These are phyloP conservation scores for Porites rus DNA, from an alignment of 92 coral and sea anemone genomes.

Conservation along the genomic window DNA sequence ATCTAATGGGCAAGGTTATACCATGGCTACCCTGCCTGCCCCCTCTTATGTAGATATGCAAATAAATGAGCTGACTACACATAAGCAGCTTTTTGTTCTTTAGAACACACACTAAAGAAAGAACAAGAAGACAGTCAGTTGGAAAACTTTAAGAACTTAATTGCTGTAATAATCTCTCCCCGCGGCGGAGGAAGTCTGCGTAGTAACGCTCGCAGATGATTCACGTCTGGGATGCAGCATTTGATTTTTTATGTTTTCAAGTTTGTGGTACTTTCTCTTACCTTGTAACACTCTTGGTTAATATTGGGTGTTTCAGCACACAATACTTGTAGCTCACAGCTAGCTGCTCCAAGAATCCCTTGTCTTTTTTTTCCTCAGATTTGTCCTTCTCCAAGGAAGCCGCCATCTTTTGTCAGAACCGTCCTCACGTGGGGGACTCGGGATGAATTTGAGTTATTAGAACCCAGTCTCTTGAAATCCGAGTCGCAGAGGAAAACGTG, in stretches of 20 bases:
- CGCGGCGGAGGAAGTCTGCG: too few relatives aligned
- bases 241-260: neutral
- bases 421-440: neutral
- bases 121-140: too few relatives aligned
- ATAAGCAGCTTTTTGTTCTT: too few relatives aligned
- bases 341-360: slow-evolving; percentile 42
- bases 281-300: slow-evolving; percentile 74
- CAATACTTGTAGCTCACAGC: slow-evolving; percentile 57
- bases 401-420: slow-evolving; percentile 8
- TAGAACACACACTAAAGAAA: too few relatives aligned
- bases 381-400: slow-evolving; percentile 7
- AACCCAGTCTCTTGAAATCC: slow-evolving; percentile 3
- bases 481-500: neutral
- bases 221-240: neutral
- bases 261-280: neutral
- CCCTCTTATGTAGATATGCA: too few relatives aligned
- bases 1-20: too few relatives aligned
- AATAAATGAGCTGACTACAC: too few relatives aligned
- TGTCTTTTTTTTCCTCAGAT: slow-evolving; percentile 26
- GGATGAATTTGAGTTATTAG: neutral
- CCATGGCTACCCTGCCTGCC: too few relatives aligned
- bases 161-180: too few relatives aligned
- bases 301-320: slow-evolving; percentile 59
- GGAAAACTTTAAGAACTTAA: too few relatives aligned
- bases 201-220: too few relatives aligned